phyloP scores from a whole-genome alignment of 2,797 vertebrate genomes.

The Arnoldichthys spilopterus region DNA sequence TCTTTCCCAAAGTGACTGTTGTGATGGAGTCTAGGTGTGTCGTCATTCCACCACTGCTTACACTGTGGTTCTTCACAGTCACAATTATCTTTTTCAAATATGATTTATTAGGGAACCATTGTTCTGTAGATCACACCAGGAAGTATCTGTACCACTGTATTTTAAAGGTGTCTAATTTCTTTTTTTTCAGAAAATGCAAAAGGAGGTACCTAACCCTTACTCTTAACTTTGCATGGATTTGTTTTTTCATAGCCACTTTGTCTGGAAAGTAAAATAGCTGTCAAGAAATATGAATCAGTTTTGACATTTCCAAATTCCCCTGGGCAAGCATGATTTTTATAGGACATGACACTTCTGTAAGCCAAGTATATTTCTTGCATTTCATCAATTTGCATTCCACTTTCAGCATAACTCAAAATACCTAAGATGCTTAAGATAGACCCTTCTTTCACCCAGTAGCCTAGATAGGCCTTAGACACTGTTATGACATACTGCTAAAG shows the following conservation, averaged over 20 bases:
- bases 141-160: too few relatives aligned
- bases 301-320: slow-evolving; percentile 25
- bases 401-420: slow-evolving; percentile 40
- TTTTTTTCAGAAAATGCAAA: neutral
- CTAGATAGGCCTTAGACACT: slow-evolving; percentile 21
- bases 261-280: slow-evolving; percentile 32
- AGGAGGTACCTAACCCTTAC: neutral
- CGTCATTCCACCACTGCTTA: too few relatives aligned
- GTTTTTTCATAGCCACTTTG: neutral
- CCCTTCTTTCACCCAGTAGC: slow-evolving; percentile 5
- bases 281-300: slow-evolving; percentile 22
- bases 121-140: too few relatives aligned
- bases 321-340: slow-evolving; percentile 19
- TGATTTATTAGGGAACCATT: neutral
- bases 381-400: slow-evolving; percentile 42
- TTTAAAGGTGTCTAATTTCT: too few relatives aligned
- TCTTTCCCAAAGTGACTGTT: too few relatives aligned
- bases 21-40: too few relatives aligned
- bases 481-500: slow-evolving; percentile 13
- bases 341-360: slow-evolving; percentile 1
- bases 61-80: too few relatives aligned
- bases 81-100: too few relatives aligned
- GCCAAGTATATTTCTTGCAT: slow-evolving; percentile 38
- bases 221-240: neutral
- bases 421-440: slow-evolving; percentile 33